Evolutionary conservation across 2,797 vertebrate species (phyloP), one percentile per base, ranked within the genome.

Genomic region (Sciurus vulgaris): DNA sequence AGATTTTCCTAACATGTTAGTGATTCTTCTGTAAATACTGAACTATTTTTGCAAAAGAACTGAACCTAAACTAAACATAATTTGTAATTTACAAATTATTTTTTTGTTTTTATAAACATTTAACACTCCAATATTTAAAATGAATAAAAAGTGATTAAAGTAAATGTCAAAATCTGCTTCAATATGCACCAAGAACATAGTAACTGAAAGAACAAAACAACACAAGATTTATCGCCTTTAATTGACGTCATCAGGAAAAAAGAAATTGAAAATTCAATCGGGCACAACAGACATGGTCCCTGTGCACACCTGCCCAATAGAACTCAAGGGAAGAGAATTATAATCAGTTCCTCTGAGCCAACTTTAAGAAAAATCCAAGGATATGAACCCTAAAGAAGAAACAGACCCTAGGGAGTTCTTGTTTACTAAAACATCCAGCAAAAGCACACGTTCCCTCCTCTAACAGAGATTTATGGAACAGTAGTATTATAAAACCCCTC

Each of bases 351-450:
- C 72, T 78, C 86, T 10, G 63, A 89, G 82, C 28, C 83, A 59
- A 28, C 82, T 95, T 54, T 74, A 18, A 79, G 26, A 47, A 77
- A 79, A 93, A 94, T 12, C 3, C 4, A 87, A n/a, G 90, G 61
- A 35, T 3, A n/a, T 0, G 93, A 51, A 61, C 85, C 30, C 73
- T 35, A 82, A 95, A 96, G n/a, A 96, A 91, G 61, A 93, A 95
- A 92, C 1, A 35, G 83, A 96, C 73, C n/a, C 67, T 44, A 73
- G 93, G 89, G 79, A 94, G 82, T 35, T 84, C 92, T 59, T 97
- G 89, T 92, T 98, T 95, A 97, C 86, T 87, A 59, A 76, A 96
- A 93, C 83, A 91, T 77, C 28, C 77, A 33, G 76, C 41, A 89
- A 97, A 86, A 92, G 81, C 26, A 92, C n/a, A 79, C 18, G 22